phyloP scores from a whole-genome alignment of 2,888 invertebrate species.

The Anthophora plumipes region DNA sequence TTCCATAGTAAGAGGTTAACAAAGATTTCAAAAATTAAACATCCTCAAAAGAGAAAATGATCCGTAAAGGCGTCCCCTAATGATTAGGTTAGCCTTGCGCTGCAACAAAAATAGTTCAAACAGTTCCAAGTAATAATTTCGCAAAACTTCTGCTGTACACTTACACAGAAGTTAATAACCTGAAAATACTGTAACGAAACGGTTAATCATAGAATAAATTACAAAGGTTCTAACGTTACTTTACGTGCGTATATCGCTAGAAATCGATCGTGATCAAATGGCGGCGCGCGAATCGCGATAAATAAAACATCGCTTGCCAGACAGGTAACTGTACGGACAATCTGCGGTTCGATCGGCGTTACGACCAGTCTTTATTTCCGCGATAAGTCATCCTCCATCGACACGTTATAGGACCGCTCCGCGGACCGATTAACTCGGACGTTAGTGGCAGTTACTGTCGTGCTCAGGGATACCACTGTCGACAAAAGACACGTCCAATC shows the following conservation, averaged over 20 bases:
- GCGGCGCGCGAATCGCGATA: constrained; percentile 32
- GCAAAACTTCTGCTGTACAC: no score
- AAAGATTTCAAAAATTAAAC: no score
- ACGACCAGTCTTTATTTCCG: constrained; percentile 58
- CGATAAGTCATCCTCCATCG: constrained; percentile 66
- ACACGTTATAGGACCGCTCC: constrained; percentile 55
- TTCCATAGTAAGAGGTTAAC: no score
- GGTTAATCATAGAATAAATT: no score
- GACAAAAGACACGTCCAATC: constrained; percentile 14
- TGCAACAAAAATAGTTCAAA: no score
- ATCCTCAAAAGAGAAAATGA: no score
- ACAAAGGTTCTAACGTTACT: no score
- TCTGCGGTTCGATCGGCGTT: constrained; percentile 21
- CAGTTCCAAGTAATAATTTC: no score
- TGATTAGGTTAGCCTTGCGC: no score
- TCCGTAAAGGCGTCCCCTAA: no score
- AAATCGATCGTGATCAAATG: constrained; percentile 44
- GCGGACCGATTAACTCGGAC: constrained; percentile 32
- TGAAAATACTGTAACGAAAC: background rate
- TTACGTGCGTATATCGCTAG: constrained; percentile 4
- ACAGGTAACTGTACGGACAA: constrained; percentile 44
- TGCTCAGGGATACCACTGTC: background rate
- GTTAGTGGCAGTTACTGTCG: constrained; percentile 29
- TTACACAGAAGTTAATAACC: no score
- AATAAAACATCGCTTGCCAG: constrained; percentile 39